phyloP scores from a whole-genome alignment of 30 jellyfish, hydroid and myxozoan genomes.

The Calvadosia cruxmelitensis region DNA sequence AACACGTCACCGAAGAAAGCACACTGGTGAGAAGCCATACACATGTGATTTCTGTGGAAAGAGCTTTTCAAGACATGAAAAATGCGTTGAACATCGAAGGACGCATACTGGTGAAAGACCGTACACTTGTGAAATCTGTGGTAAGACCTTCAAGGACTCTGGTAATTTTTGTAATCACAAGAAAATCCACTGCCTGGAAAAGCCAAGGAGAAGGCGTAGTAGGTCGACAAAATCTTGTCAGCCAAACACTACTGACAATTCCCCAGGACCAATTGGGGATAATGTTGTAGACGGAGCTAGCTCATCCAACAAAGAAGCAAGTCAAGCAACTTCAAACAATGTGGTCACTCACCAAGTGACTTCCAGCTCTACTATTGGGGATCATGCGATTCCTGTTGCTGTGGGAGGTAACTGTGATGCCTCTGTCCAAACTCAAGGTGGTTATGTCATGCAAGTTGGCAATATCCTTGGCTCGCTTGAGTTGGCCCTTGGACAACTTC shows the following conservation, averaged over 20 bases:
- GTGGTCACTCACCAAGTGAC: background rate
- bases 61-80: slow-evolving; percentile 56
- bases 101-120: slow-evolving; percentile 51
- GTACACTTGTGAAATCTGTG: slow-evolving; percentile 20
- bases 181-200: slow-evolving; percentile 3
- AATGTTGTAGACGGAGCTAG: background rate
- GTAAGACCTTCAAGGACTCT: slow-evolving; percentile 27
- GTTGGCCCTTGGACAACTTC: background rate
- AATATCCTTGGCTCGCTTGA: background rate
- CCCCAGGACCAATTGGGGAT: background rate
- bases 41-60: slow-evolving; percentile 66
- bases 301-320: background rate
- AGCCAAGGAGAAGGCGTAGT: background rate
- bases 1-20: slow-evolving; percentile 69
- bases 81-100: slow-evolving; percentile 50
- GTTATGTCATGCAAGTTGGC: background rate
- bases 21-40: slow-evolving; percentile 69
- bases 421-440: background rate
- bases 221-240: too few species aligned
- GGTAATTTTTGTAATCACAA: slow-evolving; percentile 51
- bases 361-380: background rate
- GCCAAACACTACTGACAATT: background rate
- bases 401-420: background rate
- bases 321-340: background rate
- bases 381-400: background rate